Conservation (phyloP, 2,888 invertebrate genomes). For the Celastrina argiolus region DNA sequence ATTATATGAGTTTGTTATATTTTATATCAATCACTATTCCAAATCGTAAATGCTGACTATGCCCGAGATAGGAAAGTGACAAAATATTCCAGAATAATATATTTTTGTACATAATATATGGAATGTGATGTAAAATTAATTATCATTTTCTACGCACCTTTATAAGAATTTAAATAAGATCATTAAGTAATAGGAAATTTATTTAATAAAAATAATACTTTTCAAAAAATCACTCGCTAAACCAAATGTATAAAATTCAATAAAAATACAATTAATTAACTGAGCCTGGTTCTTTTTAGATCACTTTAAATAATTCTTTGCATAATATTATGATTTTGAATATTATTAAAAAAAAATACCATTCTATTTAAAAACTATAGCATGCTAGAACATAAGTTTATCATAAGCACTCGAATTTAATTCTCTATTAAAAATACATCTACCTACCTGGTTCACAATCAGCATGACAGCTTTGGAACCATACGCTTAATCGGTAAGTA, state of each 20-base stretch:
- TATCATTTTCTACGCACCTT: conserved; percentile 50
- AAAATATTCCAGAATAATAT: conserved; percentile 14
- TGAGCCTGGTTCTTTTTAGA: background rate
- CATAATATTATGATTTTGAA: background rate
- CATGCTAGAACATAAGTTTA: conserved; percentile 11
- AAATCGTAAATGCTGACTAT: conserved; percentile 46
- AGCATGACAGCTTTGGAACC: conserved; percentile 27
- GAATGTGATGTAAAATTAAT: conserved; percentile 64
- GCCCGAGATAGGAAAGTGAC: conserved; percentile 37
- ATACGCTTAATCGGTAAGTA: conserved; percentile 25
- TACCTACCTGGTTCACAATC: conserved; percentile 32
- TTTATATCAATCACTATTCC: conserved; percentile 21
- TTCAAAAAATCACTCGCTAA: background rate
- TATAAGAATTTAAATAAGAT: conserved; percentile 37
- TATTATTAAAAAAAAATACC: background rate
- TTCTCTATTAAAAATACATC: conserved; percentile 21
- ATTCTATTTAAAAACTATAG: background rate
- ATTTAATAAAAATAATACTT: background rate
- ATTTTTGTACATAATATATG: conserved; percentile 63
- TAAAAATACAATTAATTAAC: background rate
- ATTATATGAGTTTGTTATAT: background rate
- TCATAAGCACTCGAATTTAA: conserved; percentile 13
- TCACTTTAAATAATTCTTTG: background rate
- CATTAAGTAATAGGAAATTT: background rate
- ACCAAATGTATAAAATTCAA: background rate